phyloP scores from a whole-genome alignment of 2,113 vertebrate species.

The Dermatemys mawii region DNA sequence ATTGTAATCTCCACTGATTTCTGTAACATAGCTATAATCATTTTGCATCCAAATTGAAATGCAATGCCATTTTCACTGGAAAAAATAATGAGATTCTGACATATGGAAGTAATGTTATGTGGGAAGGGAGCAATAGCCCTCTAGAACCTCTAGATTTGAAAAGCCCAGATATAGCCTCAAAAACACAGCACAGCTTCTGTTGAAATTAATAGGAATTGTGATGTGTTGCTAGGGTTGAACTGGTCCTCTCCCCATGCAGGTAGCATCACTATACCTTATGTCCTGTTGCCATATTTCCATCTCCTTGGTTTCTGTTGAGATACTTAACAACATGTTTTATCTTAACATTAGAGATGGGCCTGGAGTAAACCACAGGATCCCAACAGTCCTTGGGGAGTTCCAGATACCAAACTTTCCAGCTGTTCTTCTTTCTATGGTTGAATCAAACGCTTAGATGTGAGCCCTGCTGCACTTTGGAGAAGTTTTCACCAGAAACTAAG shows the following conservation, averaged over 20 bases:
- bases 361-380: background rate
- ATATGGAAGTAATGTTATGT: background rate
- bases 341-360: background rate
- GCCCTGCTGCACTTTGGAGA: background rate
- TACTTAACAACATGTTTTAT: background rate
- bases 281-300: background rate
- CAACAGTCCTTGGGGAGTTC: background rate
- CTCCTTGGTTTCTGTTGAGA: background rate
- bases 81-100: background rate
- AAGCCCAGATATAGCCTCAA: background rate
- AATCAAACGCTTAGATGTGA: background rate
- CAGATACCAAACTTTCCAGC: background rate
- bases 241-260: background rate
- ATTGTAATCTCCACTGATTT: background rate
- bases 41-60: background rate
- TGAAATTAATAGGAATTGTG: background rate
- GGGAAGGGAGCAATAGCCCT: background rate
- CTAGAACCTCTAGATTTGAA: background rate
- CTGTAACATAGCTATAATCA: background rate
- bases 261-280: background rate
- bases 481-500: background rate
- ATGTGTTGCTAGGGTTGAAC: background rate
- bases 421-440: background rate
- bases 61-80: background rate
- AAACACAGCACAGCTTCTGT: background rate